Conservation (phyloP, 2,113 vertebrate genomes). For the Sphaerodactylus townsendi region DNA sequence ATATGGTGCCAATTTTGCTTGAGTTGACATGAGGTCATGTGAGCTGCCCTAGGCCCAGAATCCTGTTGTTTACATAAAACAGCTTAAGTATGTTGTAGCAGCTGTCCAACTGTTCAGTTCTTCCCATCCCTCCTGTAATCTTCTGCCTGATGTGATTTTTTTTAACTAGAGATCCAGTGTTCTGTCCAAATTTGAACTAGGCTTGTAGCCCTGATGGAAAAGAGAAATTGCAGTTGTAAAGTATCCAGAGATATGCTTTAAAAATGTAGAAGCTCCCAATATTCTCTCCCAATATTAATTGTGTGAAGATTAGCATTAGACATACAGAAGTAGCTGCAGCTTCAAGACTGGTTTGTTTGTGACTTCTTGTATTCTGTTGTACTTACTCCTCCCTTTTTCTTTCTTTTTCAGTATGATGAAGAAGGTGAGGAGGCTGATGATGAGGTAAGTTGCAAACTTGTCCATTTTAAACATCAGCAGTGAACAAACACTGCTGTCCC, state of each 20-base stretch:
- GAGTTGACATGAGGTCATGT: background rate
- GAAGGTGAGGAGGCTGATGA: constrained; percentile 98
- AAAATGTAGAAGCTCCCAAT: background rate
- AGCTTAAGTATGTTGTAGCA: background rate
- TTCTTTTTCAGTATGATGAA: constrained; percentile 89
- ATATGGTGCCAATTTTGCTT: background rate
- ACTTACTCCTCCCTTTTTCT: constrained; percentile 27
- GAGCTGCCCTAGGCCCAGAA: background rate
- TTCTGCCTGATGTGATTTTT: background rate
- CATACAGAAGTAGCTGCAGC: background rate
- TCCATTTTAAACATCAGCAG: too few relatives aligned
- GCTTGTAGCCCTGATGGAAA: background rate
- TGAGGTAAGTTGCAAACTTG: constrained; percentile 83
- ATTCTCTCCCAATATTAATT: background rate
- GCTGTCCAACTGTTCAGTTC: background rate
- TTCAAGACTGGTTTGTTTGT: background rate
- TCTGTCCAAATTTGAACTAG: background rate
- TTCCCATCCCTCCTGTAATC: background rate
- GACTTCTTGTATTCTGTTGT: background rate
- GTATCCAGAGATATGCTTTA: background rate
- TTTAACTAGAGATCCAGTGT: background rate
- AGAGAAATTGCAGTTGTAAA: background rate
- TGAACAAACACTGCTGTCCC: too few relatives aligned
- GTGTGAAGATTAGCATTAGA: background rate
- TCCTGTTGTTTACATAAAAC: background rate